Conservation (phyloP, 2,888 invertebrate species). For the Loripinus fragilis region DNA sequence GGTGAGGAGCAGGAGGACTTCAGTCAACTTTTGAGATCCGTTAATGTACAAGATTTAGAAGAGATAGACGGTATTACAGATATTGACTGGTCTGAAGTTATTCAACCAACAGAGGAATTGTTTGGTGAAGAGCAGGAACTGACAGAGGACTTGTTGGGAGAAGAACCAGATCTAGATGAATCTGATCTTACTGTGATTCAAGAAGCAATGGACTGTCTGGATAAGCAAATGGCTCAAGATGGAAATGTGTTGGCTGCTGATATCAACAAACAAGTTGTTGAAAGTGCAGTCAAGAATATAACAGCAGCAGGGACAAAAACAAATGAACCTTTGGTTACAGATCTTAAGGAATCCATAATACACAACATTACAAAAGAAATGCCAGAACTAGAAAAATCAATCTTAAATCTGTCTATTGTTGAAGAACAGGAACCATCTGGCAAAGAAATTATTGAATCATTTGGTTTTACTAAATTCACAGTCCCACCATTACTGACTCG, state of each 20-base stretch:
- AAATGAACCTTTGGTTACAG: background rate
- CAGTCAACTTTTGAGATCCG: background rate
- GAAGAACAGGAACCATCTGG: background rate
- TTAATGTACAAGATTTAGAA: background rate
- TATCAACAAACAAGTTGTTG: background rate
- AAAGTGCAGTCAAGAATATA: too few relatives aligned
- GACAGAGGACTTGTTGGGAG: too few relatives aligned
- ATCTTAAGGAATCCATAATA: background rate
- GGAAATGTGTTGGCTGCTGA: too few relatives aligned
- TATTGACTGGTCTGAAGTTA: background rate
- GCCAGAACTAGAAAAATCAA: background rate
- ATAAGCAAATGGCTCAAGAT: background rate
- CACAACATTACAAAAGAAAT: background rate
- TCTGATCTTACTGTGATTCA: background rate
- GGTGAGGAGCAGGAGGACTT: background rate
- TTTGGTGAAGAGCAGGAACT: background rate
- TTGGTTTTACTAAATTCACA: conserved; percentile 3
- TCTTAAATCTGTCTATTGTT: background rate
- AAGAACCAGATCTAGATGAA: background rate
- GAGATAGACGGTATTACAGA: background rate
- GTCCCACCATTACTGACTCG: conserved; percentile 3
- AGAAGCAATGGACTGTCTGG: background rate
- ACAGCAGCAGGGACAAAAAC: too few relatives aligned
- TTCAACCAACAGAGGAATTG: background rate
- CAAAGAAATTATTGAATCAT: background rate